These are phyloP conservation scores for Mya arenaria DNA, from an alignment of 1,140 invertebrate genomes.

Conservation along the genomic window DNA sequence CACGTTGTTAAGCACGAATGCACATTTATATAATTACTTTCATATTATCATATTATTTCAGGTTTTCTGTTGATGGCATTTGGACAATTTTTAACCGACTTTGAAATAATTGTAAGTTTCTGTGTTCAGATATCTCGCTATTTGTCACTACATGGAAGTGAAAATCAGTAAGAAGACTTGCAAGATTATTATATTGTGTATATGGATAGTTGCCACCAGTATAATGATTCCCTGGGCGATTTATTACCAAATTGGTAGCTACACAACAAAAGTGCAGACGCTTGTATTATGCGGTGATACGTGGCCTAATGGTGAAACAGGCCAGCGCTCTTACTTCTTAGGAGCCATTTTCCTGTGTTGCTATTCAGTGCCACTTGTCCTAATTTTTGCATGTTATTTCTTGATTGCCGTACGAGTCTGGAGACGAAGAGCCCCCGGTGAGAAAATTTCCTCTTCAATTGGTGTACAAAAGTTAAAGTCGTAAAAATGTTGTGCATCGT, in stretches of 20 bases:
- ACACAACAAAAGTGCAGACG: constrained; percentile 15
- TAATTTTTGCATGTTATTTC: constrained; percentile 96
- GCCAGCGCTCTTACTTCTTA: constrained; percentile 92
- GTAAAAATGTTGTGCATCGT: constrained; percentile 98
- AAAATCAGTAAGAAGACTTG: constrained; percentile 94
- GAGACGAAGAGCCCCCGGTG: constrained; percentile 91
- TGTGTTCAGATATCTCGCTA: constrained; percentile 92
- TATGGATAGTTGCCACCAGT: constrained; percentile 93
- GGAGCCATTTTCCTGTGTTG: constrained; percentile 94
- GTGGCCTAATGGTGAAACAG: constrained; percentile 80
- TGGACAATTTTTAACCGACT: too few species aligned
- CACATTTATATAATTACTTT: too few species aligned
- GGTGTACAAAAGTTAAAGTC: constrained; percentile 83
- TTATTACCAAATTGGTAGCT: constrained; percentile 87
- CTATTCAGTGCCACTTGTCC: constrained; percentile 94
- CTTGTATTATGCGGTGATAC: constrained; percentile 62
- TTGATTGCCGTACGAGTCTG: constrained; percentile 96
- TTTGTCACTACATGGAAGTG: constrained; percentile 95
- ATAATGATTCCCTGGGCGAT: constrained; percentile 94
- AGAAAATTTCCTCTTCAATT: constrained; percentile 65
- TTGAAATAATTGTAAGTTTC: too few species aligned
- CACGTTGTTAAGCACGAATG: too few species aligned
- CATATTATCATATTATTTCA: too few species aligned
- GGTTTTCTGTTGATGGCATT: too few species aligned
- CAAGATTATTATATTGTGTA: constrained; percentile 92